Evolutionary conservation across 2,113 vertebrate species (phyloP), one percentile per base, ranked within the genome.

Genomic region (Argyrosomus japonicus): DNA sequence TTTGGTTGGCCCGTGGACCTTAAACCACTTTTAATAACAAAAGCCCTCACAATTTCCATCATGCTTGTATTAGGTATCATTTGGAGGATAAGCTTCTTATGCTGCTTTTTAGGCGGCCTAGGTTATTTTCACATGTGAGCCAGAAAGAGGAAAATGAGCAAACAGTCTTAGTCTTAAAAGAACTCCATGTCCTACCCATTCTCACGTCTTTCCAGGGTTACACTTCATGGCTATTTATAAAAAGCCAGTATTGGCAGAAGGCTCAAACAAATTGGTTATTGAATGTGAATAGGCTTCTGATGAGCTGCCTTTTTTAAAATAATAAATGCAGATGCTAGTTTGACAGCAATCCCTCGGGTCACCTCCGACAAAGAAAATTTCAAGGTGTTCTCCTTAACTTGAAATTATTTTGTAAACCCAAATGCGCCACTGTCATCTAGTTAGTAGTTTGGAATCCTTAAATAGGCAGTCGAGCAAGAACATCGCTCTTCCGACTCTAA

Each of bases 41-140:
- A 76, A 68, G 65, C 47, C 47, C n/a, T n/a, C 11, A 17, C 47
- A 51, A n/a, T 73, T 21, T 75, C 53, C 48, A 48, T 51, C 25
- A 21, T 63, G 51, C 63, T 43, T 56, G 56, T 76, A 60, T 60
- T 54, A 29, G 36, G 47, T 58, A 45, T 81, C 45, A 56, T 83
- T 73, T 70, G 50, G 50, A 60, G 56, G 48, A 43, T 71, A 81
- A 77, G 68, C 83, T 64, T 72, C 73, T 83, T 81, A 81, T 77
- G 17, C 48, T 61, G 63, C 77, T 74, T 79, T 57, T 69, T 32
- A 58, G 36, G 36, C 11, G 68, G 74, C 51, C 58, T 43, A 45
- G 43, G 72, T 18, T 45, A 50, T 67, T 57, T 60, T 75, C 60
- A 79, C 79, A 71, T 14, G 27, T 36, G 67, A 82, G 54, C 47